Evolutionary conservation across 2,888 invertebrate genomes (phyloP), one percentile per base, ranked within the genome.

Genomic region (Vandiemenella viatica): DNA sequence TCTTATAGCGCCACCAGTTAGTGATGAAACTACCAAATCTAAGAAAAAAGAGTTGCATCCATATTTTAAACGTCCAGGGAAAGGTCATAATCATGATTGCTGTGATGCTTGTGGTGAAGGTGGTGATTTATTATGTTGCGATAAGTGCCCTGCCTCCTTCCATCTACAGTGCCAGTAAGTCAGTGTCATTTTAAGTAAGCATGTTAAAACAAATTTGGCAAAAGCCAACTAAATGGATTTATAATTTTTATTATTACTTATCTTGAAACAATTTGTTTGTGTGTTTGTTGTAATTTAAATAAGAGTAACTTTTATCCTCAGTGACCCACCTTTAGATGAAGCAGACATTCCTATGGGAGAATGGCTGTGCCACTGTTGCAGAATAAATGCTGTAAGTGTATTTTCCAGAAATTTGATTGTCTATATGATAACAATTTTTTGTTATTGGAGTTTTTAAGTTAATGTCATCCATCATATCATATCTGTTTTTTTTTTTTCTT

Each of bases 81-180:
- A 83, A 60, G 87, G 87, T 6, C 88, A 87, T 62, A 93, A 93
- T 67, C 88, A 85, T 63, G 93, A 95, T 63, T 82, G 81, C 56
- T 96, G 96, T 63, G 92, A 93, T 69, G 86, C 90, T 48, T 96
- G 96, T 65, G 79, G 83, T 47, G 95, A 95, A 71, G 92, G 92
- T 23, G 95, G 96, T 3, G 91, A 92, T 66, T 71, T 97, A 32
- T 80, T 97, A 50, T 95, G 93, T 67, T 97, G 96, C 65, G 95
- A 96, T 66, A 82, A 83, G 55, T 97, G 96, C 61, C 92, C 93
- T 1, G 89, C 91, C 22, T 91, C 93, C 54, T 97, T 96, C 68
- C 96, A 97, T 70, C 74, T 93, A 51, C 80, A 85, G 58, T 97
- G 96, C 79, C 91, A 95, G 92, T 93, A 69, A 80, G 79, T 73